A percentile compares a stretch with the other conserved stretches of the same genome.
These are phyloP conservation scores for Unio delphinus DNA, from an alignment of 2,888 invertebrate species.

Conservation along the genomic window DNA sequence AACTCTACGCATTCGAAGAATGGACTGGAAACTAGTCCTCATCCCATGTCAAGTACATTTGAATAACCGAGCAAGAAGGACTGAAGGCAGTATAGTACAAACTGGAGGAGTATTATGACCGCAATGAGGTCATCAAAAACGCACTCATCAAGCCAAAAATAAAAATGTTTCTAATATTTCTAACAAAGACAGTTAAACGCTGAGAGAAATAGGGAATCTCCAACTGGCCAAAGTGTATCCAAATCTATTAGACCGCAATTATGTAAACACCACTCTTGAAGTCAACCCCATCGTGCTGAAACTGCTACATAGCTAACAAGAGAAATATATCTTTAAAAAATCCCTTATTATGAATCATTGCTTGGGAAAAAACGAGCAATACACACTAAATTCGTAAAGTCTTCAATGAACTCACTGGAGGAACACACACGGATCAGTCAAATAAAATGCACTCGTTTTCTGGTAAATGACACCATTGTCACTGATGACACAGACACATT, in stretches of 20 bases:
- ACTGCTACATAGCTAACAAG: too few species aligned
- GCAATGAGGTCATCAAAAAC: conserved; percentile 17
- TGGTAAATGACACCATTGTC: too few species aligned
- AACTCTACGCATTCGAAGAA: conserved; percentile 19
- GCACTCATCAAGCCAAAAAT: conserved; percentile 7
- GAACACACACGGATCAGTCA: too few species aligned
- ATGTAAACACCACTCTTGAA: conserved; percentile 13
- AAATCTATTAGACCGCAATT: conserved; percentile 3
- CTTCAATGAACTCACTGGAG: too few species aligned
- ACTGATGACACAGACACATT: too few species aligned
- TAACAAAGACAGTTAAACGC: conserved; percentile 5
- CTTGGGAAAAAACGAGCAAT: too few species aligned
- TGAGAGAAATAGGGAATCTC: conserved; percentile 6
- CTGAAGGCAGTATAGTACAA: conserved; percentile 15
- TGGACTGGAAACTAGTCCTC: conserved; percentile 14
- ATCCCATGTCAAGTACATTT: conserved; percentile 14
- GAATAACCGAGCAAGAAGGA: conserved; percentile 7
- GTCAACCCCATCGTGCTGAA: neutral
- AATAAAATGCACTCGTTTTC: too few species aligned
- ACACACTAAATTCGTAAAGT: too few species aligned
- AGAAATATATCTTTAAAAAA: too few species aligned
- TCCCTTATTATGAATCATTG: too few species aligned
- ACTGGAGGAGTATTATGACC: conserved; percentile 22
- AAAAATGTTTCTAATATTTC: conserved; percentile 7
- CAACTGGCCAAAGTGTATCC: conserved; percentile 4